Evolutionary conservation across 2,888 invertebrate species (phyloP), one percentile per base, ranked within the genome.

Genomic region (Lamproptera curius): DNA sequence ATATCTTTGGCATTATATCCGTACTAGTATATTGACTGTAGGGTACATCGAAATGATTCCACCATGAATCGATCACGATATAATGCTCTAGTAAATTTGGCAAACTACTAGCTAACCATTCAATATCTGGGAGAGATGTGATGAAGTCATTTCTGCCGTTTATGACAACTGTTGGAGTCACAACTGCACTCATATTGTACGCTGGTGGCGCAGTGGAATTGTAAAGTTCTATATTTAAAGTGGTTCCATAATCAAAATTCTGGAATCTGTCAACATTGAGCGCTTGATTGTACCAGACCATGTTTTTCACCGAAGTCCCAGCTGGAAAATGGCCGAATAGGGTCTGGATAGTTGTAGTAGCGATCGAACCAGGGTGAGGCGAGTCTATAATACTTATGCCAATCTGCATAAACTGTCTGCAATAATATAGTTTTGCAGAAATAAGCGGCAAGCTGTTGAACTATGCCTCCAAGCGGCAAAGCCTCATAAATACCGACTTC

Each of bases 11-110:
- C n/a, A n/a, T n/a, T n/a, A n/a, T n/a, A n/a, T n/a, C n/a, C n/a
- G n/a, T n/a, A n/a, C n/a, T n/a, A n/a, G n/a, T n/a, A n/a, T n/a
- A n/a, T n/a, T n/a, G n/a, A n/a, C 53, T 52, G 20, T 56, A 76
- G n/a, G 73, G 33, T 35, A 65, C 68, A 14, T 73, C 75, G 1
- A 73, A 47, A 38, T 76, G 76, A 16, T 59, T 68, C 56, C 65
- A 74, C 2, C 36, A 17, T 0, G 52, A 51, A 13, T 54, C 54
- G 5, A 43, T 10, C 13, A 59, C 45, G 11, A 44, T 40, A 2
- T 51, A 34, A 6, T 48, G 48, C 16, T 52, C 38, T 5, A 48
- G 48, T 1, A 73, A 59, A 28, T 73, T 73, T 0, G 69, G 67
- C 5, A 76, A 48, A 4, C 49, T 35, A 1, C 51, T 42, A 11